Percentiles rank a stretch among this genome's conserved stretches.
These are phyloP conservation scores for Mustela nigripes DNA, from an alignment of 2,113 vertebrate genomes.

Conservation along the genomic window DNA sequence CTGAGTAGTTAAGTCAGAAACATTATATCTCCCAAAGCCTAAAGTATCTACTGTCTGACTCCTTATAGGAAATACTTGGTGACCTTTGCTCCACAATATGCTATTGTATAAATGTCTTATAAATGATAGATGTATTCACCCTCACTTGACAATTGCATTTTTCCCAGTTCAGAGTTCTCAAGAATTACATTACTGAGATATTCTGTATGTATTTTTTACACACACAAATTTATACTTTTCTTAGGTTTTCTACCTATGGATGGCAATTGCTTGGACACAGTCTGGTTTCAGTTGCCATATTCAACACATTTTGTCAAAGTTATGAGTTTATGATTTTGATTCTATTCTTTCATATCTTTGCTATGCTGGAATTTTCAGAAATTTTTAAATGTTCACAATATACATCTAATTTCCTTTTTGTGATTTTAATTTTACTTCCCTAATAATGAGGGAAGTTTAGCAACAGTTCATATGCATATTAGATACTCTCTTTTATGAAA, in stretches of 20 bases:
- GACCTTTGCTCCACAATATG: not conserved
- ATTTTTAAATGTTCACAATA: not conserved
- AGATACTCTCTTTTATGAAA: constrained; percentile 17
- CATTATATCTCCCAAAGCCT: not conserved
- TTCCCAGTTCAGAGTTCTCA: not conserved
- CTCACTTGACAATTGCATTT: not conserved
- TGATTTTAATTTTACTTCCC: not conserved
- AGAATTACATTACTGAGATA: not conserved
- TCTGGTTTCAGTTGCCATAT: not conserved
- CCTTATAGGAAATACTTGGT: not conserved
- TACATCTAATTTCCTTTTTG: not conserved
- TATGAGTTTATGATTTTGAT: not conserved
- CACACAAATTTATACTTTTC: not conserved
- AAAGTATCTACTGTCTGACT: not conserved
- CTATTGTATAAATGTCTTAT: not conserved
- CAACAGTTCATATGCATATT: not conserved
- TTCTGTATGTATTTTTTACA: not conserved
- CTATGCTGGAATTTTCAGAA: not conserved
- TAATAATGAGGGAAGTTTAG: not conserved
- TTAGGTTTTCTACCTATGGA: not conserved
- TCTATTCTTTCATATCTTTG: not conserved
- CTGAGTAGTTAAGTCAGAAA: not conserved
- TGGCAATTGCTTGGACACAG: not conserved
- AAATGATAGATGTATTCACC: not conserved
- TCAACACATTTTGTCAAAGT: not conserved